Evolutionary conservation across 1,140 invertebrate species (phyloP).

Genomic region (Camponotus vicinus): DNA sequence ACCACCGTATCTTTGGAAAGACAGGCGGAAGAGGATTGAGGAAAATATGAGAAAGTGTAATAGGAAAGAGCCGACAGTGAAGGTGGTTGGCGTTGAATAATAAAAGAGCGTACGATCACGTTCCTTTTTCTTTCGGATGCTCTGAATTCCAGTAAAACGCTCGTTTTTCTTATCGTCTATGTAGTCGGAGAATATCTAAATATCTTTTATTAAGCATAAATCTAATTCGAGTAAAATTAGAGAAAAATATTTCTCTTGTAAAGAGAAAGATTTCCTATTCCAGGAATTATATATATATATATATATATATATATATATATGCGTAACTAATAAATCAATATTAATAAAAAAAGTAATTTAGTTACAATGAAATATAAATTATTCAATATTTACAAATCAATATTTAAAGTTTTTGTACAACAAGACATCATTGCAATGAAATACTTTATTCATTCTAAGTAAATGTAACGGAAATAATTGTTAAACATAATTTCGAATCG

Average conservation of each 20-base stretch:
- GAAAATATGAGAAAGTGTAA: conserved; percentile 57
- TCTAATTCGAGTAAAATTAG: background rate
- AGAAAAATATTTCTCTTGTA: background rate
- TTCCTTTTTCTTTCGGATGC: conserved; percentile 20
- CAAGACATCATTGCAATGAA: background rate
- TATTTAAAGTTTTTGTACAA: background rate
- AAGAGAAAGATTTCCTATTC: conserved; percentile 4
- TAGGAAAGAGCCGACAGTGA: conserved; percentile 45
- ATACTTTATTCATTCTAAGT: background rate
- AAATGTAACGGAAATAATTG: background rate
- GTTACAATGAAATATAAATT: background rate
- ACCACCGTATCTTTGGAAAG: conserved; percentile 30
- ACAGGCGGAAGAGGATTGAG: conserved; percentile 30
- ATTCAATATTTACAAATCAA: background rate
- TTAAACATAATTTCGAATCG: conserved; percentile 21
- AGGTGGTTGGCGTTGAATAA: conserved; percentile 74
- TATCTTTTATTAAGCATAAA: conserved; percentile 18
- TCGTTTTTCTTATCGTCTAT: conserved; percentile 50
- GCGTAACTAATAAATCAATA: background rate
- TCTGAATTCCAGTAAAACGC: conserved; percentile 46
- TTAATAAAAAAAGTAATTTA: background rate
- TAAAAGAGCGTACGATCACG: conserved; percentile 64
- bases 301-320: too few species aligned
- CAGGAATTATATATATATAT: background rate
- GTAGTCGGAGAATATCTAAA: conserved; percentile 26